A percentile compares a stretch with the other conserved stretches of the same genome.
Evolutionary conservation across 53 echinoderm and acorn worm genomes (phyloP).

Genomic region (Stichopus horrens): DNA sequence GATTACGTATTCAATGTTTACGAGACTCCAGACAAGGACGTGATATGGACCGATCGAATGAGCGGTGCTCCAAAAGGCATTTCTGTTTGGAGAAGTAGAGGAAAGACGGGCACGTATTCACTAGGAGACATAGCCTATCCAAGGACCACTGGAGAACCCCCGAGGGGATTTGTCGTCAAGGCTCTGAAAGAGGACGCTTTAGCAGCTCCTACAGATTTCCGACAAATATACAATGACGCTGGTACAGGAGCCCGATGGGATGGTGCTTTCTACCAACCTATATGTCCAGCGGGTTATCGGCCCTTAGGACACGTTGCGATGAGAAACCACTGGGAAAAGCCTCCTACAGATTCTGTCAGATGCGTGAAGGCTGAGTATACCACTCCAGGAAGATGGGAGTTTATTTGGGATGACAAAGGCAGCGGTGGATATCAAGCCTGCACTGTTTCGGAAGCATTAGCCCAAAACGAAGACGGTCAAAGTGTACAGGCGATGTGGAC

Average conservation of each 20-base stretch:
- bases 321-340: neutral
- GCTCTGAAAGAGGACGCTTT: neutral
- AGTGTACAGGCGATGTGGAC: neutral
- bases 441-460: too few relatives aligned
- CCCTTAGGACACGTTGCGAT: constrained; percentile 11
- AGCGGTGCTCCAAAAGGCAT: neutral
- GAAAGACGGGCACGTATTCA: neutral
- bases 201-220: neutral
- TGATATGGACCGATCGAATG: constrained; percentile 22
- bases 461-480: neutral
- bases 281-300: neutral
- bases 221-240: constrained; percentile 2
- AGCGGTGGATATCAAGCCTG: neutral
- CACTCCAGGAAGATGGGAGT: neutral
- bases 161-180: constrained; percentile 4
- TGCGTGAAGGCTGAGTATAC: constrained; percentile 12
- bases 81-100: constrained; percentile 18
- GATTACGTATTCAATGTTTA: constrained; percentile 13
- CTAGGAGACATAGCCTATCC: constrained; percentile 12
- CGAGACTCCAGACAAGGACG: constrained; percentile 1
- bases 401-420: neutral
- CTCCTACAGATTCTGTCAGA: neutral
- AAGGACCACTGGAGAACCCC: neutral
- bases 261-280: constrained; percentile 7
- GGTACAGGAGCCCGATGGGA: neutral